phyloP scores from a whole-genome alignment of 2,888 invertebrate genomes.

The Eupithecia abbreviata region DNA sequence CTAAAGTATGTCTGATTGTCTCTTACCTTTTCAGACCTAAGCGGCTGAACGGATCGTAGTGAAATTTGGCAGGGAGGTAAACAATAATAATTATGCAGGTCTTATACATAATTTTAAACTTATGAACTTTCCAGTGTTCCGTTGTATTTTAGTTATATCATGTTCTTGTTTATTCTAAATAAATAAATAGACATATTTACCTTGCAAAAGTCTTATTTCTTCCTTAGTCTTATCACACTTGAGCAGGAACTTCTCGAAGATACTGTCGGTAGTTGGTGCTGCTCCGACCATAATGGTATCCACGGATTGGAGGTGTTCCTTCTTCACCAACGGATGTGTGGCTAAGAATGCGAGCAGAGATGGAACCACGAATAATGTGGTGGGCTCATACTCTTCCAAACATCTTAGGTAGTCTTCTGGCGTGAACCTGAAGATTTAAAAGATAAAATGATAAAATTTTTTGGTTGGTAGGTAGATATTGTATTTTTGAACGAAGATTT shows the following conservation, averaged over 20 bases:
- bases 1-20: too few relatives aligned
- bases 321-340: slow-evolving; percentile 87
- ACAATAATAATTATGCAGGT: too few relatives aligned
- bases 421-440: slow-evolving; percentile 81
- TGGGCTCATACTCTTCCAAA: slow-evolving; percentile 84
- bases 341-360: slow-evolving; percentile 90
- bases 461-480: neutral
- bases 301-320: slow-evolving; percentile 86
- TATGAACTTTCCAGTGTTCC: too few relatives aligned
- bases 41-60: too few relatives aligned
- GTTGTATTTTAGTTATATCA: too few relatives aligned
- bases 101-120: too few relatives aligned
- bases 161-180: too few relatives aligned
- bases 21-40: too few relatives aligned
- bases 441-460: neutral
- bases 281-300: slow-evolving; percentile 88
- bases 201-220: slow-evolving; percentile 76
- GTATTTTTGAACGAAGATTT: too few relatives aligned
- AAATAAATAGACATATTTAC: slow-evolving; percentile 47
- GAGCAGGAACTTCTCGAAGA: slow-evolving; percentile 85
- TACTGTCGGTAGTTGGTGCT: slow-evolving; percentile 87
- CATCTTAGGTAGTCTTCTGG: slow-evolving; percentile 89
- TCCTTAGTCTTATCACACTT: slow-evolving; percentile 83
- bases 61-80: too few relatives aligned
- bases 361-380: slow-evolving; percentile 88